phyloP scores from a whole-genome alignment of 2,113 vertebrate genomes.

The Suncus etruscus region DNA sequence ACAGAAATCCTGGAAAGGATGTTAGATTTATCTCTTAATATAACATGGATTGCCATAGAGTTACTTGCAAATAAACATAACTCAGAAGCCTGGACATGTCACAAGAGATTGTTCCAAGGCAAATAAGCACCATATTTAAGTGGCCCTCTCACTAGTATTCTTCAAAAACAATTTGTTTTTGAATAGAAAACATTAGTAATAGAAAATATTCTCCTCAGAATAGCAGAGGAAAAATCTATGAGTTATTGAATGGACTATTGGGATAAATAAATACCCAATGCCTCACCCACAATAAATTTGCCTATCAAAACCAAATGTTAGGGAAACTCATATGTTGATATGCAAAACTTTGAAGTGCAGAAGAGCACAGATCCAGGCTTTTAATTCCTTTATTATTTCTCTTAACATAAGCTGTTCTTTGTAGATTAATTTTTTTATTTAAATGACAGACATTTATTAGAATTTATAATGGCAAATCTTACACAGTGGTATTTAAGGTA shows the following conservation, averaged over 20 bases:
- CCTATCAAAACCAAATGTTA: background rate
- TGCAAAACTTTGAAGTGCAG: background rate
- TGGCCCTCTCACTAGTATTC: background rate
- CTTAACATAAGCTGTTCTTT: background rate
- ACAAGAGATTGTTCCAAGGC: background rate
- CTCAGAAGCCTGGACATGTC: background rate
- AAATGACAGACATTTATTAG: too few relatives aligned
- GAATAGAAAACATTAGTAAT: too few relatives aligned
- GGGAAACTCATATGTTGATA: background rate
- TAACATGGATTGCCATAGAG: background rate
- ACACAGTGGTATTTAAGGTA: too few relatives aligned
- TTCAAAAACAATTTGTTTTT: background rate
- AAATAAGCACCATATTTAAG: background rate
- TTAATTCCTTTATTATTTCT: slow-evolving; percentile 8
- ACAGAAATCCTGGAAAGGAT: background rate
- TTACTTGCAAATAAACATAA: slow-evolving; percentile 22
- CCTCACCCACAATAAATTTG: background rate
- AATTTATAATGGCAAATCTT: too few relatives aligned
- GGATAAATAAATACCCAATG: background rate
- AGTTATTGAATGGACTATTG: background rate
- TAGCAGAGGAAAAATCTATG: slow-evolving; percentile 1
- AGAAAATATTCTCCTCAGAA: background rate
- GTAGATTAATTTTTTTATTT: background rate
- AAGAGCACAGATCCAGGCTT: background rate
- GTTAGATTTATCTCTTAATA: slow-evolving; percentile 2